These are phyloP conservation scores for Meloidogyne exigua DNA, from an alignment of 1,140 invertebrate genomes.

Conservation along the genomic window DNA sequence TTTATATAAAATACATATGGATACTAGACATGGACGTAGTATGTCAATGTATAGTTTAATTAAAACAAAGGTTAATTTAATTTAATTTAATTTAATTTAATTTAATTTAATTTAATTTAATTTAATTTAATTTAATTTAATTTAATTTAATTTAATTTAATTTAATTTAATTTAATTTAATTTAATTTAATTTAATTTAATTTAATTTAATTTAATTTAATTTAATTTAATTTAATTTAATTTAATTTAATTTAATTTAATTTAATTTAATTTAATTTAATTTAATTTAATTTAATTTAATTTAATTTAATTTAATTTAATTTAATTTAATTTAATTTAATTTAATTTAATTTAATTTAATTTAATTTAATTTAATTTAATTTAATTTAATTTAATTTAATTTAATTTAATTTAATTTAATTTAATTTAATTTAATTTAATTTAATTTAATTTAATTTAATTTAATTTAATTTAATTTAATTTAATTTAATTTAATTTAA, in stretches of 20 bases:
- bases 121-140: background rate
- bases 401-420: background rate
- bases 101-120: background rate
- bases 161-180: background rate
- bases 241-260: background rate
- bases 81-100: background rate
- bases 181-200: background rate
- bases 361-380: background rate
- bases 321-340: background rate
- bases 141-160: background rate
- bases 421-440: background rate
- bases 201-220: background rate
- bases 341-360: background rate
- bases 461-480: background rate
- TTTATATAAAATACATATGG: constrained; percentile 20
- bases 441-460: background rate
- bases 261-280: background rate
- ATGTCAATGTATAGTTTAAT: constrained; percentile 14
- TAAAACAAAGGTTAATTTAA: background rate
- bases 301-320: background rate
- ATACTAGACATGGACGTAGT: constrained; percentile 19
- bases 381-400: background rate
- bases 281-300: background rate
- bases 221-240: background rate
- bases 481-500: background rate